Base-by-base conservation (phyloP, 1,140 invertebrate genomes). In the Zophobas atratus region DNA sequence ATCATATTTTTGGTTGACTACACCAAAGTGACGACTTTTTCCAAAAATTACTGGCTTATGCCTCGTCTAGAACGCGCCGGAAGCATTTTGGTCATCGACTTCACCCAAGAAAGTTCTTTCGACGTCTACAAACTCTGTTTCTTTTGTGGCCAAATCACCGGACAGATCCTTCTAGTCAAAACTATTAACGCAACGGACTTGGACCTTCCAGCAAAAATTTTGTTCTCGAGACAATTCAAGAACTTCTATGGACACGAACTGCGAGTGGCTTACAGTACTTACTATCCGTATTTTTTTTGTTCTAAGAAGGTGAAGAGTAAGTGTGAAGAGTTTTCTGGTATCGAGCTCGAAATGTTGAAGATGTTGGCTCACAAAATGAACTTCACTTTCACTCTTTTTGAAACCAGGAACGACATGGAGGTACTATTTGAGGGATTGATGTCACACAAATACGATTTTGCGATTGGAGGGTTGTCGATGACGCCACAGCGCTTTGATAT, bases 401-500 rank as follows among this genome's bases (percentile, higher is more conserved):
- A 55, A 33, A 20, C 35, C 32, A 4, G 35, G 2, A 1, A 1
- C 8, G 32, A 8, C 32, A 2, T 51, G 33, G 53, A 33, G 2
- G 53, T 34, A 32, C 3, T 55, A 5, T 5, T 55, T 6, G 1
- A 32, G 32, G 35, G 35, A 34, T 51, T 51, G 8, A 32, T 20
- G n/a, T 51, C 8, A 32, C 8, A 32, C 3, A 32, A 51, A 51
- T 55, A 34, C 1, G 20, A 55, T 33, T 33, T 55, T 32, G 53
- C 2, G 35, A 55, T 55, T 55, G 53, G 53, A 20, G 53, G 53
- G 6, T 55, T 55, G 33, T 55, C 53, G 6, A 20, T 55, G 5
- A 55, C 33, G 33, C 35, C 32, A 32, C 1, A 55, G 1, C 6
- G 35, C 6, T 55, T 33, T 32, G 35, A 33, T 55, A 3, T 34